Conservation (phyloP, 2,888 invertebrate species). For the Marasmarcha lunaedactyla region DNA sequence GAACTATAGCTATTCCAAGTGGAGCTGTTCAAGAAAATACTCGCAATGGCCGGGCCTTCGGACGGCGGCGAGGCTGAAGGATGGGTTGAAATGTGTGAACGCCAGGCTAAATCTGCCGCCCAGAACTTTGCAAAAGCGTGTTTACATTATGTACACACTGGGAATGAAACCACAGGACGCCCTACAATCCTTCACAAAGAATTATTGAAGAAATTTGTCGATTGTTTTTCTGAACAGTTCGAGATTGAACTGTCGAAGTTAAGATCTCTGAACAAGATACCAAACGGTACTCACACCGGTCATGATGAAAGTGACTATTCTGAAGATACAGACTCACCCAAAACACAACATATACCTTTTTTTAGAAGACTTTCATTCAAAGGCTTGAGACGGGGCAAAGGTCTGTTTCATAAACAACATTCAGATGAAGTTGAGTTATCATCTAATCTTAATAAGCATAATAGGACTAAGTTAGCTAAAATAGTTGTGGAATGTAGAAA, state of each 20-base stretch:
- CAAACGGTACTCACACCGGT: constrained; percentile 57
- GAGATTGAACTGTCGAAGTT: constrained; percentile 78
- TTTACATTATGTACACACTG: constrained; percentile 80
- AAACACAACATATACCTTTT: constrained; percentile 85
- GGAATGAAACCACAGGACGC: constrained; percentile 73
- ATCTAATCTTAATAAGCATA: constrained; percentile 75
- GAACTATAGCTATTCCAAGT: constrained; percentile 41
- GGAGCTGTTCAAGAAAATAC: constrained; percentile 63
- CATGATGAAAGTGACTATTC: constrained; percentile 76
- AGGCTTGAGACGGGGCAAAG: constrained; percentile 82
- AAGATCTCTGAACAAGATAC: constrained; percentile 51
- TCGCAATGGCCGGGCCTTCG: constrained; percentile 68
- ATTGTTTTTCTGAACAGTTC: constrained; percentile 87
- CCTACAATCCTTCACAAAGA: constrained; percentile 80
- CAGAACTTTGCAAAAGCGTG: constrained; percentile 91
- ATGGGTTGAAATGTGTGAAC: constrained; percentile 89
- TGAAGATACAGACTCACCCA: constrained; percentile 84
- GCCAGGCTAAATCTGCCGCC: constrained; percentile 86
- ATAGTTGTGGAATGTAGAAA: constrained; percentile 94
- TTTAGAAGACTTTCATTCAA: constrained; percentile 90
- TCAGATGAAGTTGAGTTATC: constrained; percentile 87
- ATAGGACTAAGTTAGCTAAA: constrained; percentile 89
- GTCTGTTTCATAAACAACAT: constrained; percentile 90
- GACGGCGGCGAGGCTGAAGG: constrained; percentile 74
- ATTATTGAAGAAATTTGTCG: constrained; percentile 84